Base-by-base conservation (phyloP, 1,140 invertebrate genomes). In the Hypothenemus hampei region DNA sequence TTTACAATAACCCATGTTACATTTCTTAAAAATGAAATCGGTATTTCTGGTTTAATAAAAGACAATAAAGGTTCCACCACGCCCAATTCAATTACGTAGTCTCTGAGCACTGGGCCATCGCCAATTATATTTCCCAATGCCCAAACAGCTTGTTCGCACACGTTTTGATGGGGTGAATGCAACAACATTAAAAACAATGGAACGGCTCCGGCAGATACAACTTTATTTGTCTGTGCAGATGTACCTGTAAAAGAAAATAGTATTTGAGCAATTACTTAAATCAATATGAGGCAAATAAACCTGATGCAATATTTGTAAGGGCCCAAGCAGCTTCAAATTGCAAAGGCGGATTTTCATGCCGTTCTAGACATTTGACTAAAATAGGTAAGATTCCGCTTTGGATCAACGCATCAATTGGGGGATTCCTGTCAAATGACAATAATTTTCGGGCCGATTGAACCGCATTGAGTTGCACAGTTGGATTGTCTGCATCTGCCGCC, bases 241-340 rank as follows among this genome's bases (percentile, higher is more conserved):
- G 93, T 98, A 43, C 97, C 97, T 23, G 31, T 11, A 21, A 43
- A 10, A 8, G 0, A 23, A 18, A 22, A 21, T 22, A 43, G 23
- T 11, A 11, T 1, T n/a, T 37, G 11, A 37, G 16, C 16, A 11
- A 37, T 37, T 18, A 2, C 2, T 16, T 1, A 37, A 37, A 37
- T 31, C 8, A 31, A 31, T 31, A 31, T 1, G 10, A 13, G 1
- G 13, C 10, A 8, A 8, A 31, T 13, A 31, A 11, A 22, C 40
- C 40, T 43, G 92, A 97, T 3, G 97, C 97, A 68, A 99, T 99
- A 70, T 99, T 99, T 60, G 97, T 99, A 54, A 99, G 76, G 39
- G 96, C 97, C 97, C 97, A 99, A 11, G 96, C 93, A 56, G 96
- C 93, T 78, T 99, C 97, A 75, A 99, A 99, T 74, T 99, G 96